Evolutionary conservation across 2,797 vertebrate genomes (phyloP).

Genomic region (Gallinago stenura): DNA sequence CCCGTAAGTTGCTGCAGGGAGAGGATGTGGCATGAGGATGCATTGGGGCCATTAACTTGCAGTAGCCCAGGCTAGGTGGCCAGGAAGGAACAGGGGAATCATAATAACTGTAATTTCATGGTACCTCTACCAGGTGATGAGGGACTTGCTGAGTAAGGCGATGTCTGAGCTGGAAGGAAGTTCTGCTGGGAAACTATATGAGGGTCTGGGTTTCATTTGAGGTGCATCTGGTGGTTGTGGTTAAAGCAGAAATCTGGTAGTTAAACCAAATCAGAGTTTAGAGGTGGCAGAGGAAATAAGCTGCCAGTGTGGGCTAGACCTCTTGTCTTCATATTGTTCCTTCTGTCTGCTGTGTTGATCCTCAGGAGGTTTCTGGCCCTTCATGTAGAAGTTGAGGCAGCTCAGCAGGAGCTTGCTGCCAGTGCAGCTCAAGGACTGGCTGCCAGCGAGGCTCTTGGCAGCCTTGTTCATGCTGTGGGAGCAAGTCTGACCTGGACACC

Average conservation of each 20-base stretch:
- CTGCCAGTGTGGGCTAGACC: background rate
- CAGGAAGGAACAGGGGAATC: background rate
- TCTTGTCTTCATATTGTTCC: background rate
- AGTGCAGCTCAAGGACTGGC: background rate
- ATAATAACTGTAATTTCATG: background rate
- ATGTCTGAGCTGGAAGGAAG: slow-evolving; percentile 15
- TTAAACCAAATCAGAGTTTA: background rate
- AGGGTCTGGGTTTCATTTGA: background rate
- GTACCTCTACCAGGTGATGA: background rate
- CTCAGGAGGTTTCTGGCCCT: background rate
- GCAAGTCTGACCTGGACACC: background rate
- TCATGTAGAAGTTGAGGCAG: background rate
- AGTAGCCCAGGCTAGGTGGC: background rate
- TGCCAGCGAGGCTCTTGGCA: background rate
- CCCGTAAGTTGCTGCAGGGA: background rate
- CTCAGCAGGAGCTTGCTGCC: background rate
- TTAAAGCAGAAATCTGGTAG: slow-evolving; percentile 28
- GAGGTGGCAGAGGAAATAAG: background rate
- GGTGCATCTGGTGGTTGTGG: slow-evolving; percentile 30
- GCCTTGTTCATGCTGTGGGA: background rate
- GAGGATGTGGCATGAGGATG: background rate
- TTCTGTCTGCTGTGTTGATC: background rate
- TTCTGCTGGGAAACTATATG: background rate
- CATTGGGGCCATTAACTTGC: background rate
- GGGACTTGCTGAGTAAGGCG: fast-evolving